These are phyloP conservation scores for Eubasilissa regina DNA, from an alignment of 1,140 invertebrate genomes.

Conservation along the genomic window DNA sequence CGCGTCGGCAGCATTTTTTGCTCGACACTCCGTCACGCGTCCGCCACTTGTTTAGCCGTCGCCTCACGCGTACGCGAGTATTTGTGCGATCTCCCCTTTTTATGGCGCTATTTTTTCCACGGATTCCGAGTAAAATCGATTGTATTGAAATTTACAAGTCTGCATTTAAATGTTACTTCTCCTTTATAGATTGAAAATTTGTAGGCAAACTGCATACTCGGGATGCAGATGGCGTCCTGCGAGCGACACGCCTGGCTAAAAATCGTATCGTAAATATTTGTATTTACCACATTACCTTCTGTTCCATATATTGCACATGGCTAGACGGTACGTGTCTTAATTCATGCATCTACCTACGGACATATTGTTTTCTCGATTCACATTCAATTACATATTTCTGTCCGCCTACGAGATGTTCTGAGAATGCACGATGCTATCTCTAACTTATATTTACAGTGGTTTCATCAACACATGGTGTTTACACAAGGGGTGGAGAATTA, in stretches of 20 bases:
- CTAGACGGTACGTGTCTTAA: constrained; percentile 7
- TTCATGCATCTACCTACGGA: not conserved
- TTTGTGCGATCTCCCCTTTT: constrained; percentile 20
- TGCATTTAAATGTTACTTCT: constrained; percentile 38
- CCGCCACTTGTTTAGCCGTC: not conserved
- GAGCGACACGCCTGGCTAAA: not conserved
- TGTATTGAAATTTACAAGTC: constrained; percentile 30
- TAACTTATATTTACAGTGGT: too few species aligned
- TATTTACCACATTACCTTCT: constrained; percentile 7
- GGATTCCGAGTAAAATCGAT: constrained; percentile 38
- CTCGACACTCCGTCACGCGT: not conserved
- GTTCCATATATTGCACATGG: constrained; percentile 22
- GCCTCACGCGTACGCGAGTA: constrained; percentile 2
- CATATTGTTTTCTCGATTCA: not conserved
- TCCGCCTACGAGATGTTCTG: too few species aligned
- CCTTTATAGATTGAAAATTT: constrained; percentile 13
- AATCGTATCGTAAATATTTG: not conserved
- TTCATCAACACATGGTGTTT: too few species aligned
- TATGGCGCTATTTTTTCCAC: constrained; percentile 25
- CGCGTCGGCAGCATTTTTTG: constrained; percentile 6
- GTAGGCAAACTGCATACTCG: constrained; percentile 32
- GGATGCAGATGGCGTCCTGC: constrained; percentile 21
- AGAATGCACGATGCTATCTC: too few species aligned
- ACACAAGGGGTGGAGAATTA: too few species aligned
- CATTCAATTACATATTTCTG: too few species aligned